Evolutionary conservation across 1,140 invertebrate genomes (phyloP).

Genomic region (Euura lappo): DNA sequence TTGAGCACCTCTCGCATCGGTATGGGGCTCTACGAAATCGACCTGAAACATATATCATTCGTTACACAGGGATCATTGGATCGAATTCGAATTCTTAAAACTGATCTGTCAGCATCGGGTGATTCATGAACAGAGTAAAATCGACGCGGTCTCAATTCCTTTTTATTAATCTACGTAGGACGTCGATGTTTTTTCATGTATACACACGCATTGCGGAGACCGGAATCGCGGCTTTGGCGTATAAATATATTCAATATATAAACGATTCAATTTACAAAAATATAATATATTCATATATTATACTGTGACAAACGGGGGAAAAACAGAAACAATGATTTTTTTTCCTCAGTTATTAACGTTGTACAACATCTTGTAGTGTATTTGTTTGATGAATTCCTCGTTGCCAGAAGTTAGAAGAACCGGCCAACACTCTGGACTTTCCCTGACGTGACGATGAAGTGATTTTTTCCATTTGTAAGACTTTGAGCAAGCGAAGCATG

Average conservation of each 20-base stretch:
- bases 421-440: constrained; percentile 56
- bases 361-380: constrained; percentile 54
- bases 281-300: constrained; percentile 22
- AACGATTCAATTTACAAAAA: constrained; percentile 39
- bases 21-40: constrained; percentile 13
- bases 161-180: neutral
- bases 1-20: constrained; percentile 40
- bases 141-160: neutral
- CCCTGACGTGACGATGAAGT: constrained; percentile 60
- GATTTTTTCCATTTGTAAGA: constrained; percentile 63
- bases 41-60: neutral
- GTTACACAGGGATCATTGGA: neutral
- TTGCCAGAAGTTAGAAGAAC: constrained; percentile 50
- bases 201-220: too few relatives aligned
- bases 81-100: neutral
- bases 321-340: neutral
- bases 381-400: constrained; percentile 52
- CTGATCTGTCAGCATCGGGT: neutral
- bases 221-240: too few relatives aligned
- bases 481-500: constrained; percentile 59
- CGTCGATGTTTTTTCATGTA: too few relatives aligned
- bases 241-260: too few relatives aligned
- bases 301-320: neutral
- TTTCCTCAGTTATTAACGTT: constrained; percentile 33
- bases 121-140: neutral